These are phyloP conservation scores for Stenchaetothrips biformis DNA, from an alignment of 2,888 invertebrate genomes.

Conservation along the genomic window DNA sequence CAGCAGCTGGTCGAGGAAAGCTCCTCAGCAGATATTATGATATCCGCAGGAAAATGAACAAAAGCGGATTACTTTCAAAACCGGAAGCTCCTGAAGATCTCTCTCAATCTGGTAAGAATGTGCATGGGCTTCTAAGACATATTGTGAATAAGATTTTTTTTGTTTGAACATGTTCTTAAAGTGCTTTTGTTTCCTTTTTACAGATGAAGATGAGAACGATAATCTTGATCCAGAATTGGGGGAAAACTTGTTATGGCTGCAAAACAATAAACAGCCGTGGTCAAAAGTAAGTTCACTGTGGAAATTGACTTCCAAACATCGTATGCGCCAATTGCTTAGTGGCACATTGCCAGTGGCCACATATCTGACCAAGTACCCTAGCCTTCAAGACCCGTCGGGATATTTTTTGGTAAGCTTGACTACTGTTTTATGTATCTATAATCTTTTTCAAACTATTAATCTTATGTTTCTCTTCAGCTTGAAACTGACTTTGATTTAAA, in stretches of 20 bases:
- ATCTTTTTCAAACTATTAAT: background rate
- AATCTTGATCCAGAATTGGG: background rate
- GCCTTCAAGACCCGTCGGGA: background rate
- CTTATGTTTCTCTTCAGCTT: background rate
- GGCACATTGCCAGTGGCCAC: background rate
- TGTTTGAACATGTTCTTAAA: background rate
- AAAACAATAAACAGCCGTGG: constrained; percentile 3
- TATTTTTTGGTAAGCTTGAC: background rate
- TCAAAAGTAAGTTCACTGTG: background rate
- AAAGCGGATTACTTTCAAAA: background rate
- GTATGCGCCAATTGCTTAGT: background rate
- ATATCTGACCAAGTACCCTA: background rate
- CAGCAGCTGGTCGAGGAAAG: background rate
- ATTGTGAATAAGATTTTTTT: background rate
- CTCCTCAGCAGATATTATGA: background rate
- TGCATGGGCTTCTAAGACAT: too few relatives aligned
- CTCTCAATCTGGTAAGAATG: background rate
- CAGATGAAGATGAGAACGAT: background rate
- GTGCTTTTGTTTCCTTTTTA: background rate
- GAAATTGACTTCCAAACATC: background rate
- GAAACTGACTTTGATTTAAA: background rate
- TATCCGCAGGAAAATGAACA: background rate
- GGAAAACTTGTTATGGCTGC: background rate
- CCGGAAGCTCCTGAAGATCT: background rate
- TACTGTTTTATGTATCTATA: background rate